Base-by-base conservation (phyloP, 2,797 vertebrate species). In the Zenarchopterus dispar region DNA sequence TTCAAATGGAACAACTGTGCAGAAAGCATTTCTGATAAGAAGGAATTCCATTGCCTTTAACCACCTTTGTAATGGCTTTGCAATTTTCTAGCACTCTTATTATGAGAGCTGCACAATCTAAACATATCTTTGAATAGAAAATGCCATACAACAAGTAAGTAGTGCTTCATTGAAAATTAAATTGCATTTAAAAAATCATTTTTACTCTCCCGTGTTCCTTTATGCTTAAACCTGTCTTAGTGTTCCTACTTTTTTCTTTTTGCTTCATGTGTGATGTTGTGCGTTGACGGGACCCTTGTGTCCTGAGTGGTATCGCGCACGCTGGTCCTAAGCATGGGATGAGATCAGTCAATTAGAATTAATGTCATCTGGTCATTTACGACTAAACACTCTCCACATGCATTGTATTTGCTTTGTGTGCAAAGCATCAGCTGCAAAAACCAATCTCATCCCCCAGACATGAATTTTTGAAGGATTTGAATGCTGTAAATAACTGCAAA, bases 401-500 rank as follows among this genome's bases (percentile, higher is more conserved):
- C 76, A 92, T 92, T 92, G 90, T 93, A 90, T 90, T 89, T 84
- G 91, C 89, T 92, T 93, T 93, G 89, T 93, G 90, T 88, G 89
- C 85, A 85, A 82, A 85, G 90, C 90, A 85, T 90, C 87, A 78
- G 85, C 89, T 83, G 90, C 85, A 90, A 89, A n/a, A 61, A 91
- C 89, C 90, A 92, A 93, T 93, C 93, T 92, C 89, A 88, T 93
- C 92, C 91, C 74, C 82, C 87, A 93, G 93, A 92, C 89, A 90
- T 89, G 85, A 88, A 91, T 90, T 90, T 93, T 91, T 93, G 88
- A 91, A 92, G 93, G 92, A 93, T 94, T 93, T 93, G 90, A 94
- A 92, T 71, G 85, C 93, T 93, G 91, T 94, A 94, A 94, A 94
- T 93, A 93, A 92, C 93, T 94, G 88, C 92, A 92, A 93, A 93